phyloP scores from a whole-genome alignment of 2,888 invertebrate genomes.

The Drosophila anceps region DNA sequence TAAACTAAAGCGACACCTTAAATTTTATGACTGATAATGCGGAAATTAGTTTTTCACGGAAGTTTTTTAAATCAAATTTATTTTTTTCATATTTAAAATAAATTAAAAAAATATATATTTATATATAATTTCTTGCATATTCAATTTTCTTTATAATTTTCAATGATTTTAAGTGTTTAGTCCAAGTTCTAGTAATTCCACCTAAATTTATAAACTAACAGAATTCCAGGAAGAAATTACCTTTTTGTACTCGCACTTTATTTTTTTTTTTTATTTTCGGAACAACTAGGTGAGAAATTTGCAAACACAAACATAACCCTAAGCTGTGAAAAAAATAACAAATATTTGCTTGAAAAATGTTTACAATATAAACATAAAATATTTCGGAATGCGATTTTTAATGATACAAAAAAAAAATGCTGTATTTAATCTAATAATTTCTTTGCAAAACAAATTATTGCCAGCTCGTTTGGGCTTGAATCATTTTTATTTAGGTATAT shows the following conservation, averaged over 20 bases:
- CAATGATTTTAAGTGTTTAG: not conserved
- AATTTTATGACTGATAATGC: too few species aligned
- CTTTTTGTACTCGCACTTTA: not conserved
- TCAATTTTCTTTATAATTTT: not conserved
- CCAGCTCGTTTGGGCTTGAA: not conserved
- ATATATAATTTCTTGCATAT: not conserved
- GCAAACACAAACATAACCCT: not conserved
- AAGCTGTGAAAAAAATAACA: not conserved
- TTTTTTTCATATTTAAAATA: too few species aligned
- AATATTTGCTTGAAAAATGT: too few species aligned
- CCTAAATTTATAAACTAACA: not conserved
- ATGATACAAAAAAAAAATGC: too few species aligned
- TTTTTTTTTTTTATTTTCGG: not conserved
- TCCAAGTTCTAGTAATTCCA: not conserved
- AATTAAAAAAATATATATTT: too few species aligned
- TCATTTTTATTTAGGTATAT: not conserved
- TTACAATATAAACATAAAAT: not conserved
- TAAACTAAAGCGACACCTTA: too few species aligned
- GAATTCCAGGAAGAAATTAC: not conserved
- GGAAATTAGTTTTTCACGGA: too few species aligned
- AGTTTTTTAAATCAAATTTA: too few species aligned
- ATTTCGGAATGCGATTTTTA: not conserved
- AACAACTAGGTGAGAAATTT: not conserved
- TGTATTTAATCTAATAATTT: not conserved
- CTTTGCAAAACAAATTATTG: not conserved